phyloP scores from a whole-genome alignment of 2,113 vertebrate genomes.

The Picathartes gymnocephalus region DNA sequence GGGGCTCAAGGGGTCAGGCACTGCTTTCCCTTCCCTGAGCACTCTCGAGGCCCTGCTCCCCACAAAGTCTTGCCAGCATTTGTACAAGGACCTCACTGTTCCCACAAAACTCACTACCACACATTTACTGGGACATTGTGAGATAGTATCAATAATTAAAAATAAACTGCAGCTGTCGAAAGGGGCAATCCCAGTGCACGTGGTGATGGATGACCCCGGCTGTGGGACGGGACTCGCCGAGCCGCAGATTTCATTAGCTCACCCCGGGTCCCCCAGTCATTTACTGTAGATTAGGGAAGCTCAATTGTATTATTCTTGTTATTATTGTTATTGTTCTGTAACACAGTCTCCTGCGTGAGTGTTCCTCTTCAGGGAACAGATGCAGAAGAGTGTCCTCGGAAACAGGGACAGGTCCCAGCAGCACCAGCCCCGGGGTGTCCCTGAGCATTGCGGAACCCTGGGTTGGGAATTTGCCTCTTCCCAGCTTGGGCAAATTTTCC shows the following conservation, averaged over 20 bases:
- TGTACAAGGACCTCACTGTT: not conserved
- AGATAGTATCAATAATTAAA: conserved; percentile 25
- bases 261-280: not conserved
- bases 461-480: not conserved
- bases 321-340: not conserved
- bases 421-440: not conserved
- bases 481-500: not conserved
- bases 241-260: not conserved
- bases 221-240: not conserved
- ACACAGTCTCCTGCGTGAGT: not conserved
- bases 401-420: not conserved
- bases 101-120: not conserved
- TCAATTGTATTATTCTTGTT: not conserved
- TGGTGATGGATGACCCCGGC: not conserved
- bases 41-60: not conserved
- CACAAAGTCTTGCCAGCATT: not conserved
- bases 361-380: not conserved
- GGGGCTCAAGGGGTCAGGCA: not conserved
- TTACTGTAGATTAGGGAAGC: not conserved
- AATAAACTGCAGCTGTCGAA: not conserved
- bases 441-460: fast-evolving
- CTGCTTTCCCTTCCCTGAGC: not conserved
- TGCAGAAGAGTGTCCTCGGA: fast-evolving
- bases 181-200: not conserved
- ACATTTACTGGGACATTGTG: not conserved